phyloP scores from a whole-genome alignment of 1,140 invertebrate genomes.

The Cyrtorhinus lividipennis region DNA sequence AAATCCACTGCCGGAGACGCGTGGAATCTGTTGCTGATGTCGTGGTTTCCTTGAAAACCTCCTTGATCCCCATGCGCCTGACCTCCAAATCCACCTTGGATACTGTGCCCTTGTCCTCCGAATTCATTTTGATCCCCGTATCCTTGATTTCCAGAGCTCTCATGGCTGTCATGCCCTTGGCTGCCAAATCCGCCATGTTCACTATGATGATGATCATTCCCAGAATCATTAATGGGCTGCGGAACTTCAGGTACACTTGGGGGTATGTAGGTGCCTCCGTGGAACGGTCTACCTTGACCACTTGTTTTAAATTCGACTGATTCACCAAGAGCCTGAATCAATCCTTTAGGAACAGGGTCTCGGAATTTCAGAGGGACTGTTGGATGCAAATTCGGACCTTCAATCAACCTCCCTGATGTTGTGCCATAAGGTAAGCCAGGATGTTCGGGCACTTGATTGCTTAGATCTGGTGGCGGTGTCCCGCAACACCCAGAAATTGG shows the following conservation, averaged over 20 bases:
- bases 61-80: background rate
- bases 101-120: background rate
- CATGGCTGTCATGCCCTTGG: background rate
- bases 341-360: slow-evolving; percentile 47
- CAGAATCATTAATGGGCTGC: slow-evolving; percentile 13
- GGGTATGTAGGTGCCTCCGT: slow-evolving; percentile 42
- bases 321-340: slow-evolving; percentile 44
- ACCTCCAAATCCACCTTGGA: background rate
- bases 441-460: slow-evolving; percentile 9
- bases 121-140: background rate
- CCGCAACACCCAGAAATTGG: slow-evolving; percentile 25
- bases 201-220: background rate
- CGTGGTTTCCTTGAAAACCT: background rate
- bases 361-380: slow-evolving; percentile 47
- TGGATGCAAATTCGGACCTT: slow-evolving; percentile 31
- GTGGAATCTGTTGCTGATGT: background rate
- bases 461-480: slow-evolving; percentile 24
- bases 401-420: slow-evolving; percentile 26
- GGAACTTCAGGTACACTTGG: slow-evolving; percentile 42
- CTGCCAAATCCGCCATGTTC: background rate
- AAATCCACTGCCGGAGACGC: background rate
- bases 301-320: slow-evolving; percentile 28
- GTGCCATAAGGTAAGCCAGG: slow-evolving; percentile 23
- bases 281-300: slow-evolving; percentile 31
- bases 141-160: background rate